Conservation (phyloP, 1,140 invertebrate species). For the Temnothorax nylanderi region DNA sequence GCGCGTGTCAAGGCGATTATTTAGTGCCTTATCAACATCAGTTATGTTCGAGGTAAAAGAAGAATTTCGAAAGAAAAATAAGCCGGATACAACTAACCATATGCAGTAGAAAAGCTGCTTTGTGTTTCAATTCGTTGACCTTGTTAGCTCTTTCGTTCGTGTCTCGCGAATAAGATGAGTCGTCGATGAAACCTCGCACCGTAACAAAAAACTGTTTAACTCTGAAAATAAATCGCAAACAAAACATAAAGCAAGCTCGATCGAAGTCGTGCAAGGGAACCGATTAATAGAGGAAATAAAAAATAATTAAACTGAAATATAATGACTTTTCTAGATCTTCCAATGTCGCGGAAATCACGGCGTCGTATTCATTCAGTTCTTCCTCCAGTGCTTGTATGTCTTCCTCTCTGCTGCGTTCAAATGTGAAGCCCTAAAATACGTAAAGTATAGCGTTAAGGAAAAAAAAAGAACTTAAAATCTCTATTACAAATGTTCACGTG, state of each 20-base stretch:
- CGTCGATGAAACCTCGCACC: background rate
- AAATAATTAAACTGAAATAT: conserved; percentile 28
- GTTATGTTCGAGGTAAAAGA: background rate
- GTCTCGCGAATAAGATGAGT: background rate
- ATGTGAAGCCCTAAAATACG: conserved; percentile 19
- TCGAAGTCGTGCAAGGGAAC: too few relatives aligned
- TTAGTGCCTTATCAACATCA: background rate
- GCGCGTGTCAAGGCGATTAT: background rate
- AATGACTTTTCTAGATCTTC: conserved; percentile 45
- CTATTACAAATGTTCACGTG: background rate
- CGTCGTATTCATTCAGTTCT: conserved; percentile 16
- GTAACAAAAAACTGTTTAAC: background rate
- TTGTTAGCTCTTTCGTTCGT: background rate
- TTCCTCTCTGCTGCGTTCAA: background rate
- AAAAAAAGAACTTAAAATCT: background rate
- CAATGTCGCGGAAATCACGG: background rate
- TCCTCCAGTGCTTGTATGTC: conserved; percentile 8
- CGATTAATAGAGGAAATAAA: conserved; percentile 2
- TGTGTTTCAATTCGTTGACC: conserved; percentile 23
- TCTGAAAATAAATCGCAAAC: conserved; percentile 36
- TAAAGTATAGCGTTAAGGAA: background rate
- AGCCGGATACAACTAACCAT: conserved; percentile 16
- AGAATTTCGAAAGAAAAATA: background rate
- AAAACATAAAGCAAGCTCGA: background rate
- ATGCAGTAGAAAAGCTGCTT: conserved; percentile 8